These are phyloP conservation scores for Drosophila mayri DNA, from an alignment of 1,140 invertebrate genomes.

Conservation along the genomic window DNA sequence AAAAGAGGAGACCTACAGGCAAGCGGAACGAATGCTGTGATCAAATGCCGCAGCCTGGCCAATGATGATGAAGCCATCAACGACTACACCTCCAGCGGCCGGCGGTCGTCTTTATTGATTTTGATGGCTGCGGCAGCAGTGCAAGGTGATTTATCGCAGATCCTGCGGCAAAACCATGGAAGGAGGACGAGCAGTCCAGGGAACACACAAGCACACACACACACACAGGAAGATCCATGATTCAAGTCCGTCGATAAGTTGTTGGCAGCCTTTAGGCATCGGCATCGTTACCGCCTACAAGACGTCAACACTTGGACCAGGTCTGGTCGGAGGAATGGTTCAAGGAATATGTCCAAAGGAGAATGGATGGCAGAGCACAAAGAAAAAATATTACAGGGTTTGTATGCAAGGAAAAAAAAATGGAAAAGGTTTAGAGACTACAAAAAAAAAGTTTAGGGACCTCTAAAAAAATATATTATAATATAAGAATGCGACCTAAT, in stretches of 20 bases:
- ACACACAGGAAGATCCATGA: slow-evolving; percentile 29
- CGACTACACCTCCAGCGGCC: slow-evolving; percentile 55
- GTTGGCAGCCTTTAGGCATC: slow-evolving; percentile 56
- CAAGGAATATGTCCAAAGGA: slow-evolving; percentile 11
- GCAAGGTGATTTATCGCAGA: slow-evolving; percentile 81
- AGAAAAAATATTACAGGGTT: neutral
- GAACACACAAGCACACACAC: slow-evolving; percentile 27
- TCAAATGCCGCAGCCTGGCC: slow-evolving; percentile 60
- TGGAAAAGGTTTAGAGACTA: no score
- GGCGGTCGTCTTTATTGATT: slow-evolving; percentile 70
- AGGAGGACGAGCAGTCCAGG: slow-evolving; percentile 15
- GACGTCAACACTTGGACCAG: slow-evolving; percentile 69
- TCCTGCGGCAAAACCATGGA: slow-evolving; percentile 68
- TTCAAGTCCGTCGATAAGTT: slow-evolving; percentile 76
- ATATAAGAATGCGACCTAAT: no score
- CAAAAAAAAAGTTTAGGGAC: no score
- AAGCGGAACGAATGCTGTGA: slow-evolving; percentile 73
- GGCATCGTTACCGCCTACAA: slow-evolving; percentile 67
- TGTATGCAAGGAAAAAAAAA: neutral
- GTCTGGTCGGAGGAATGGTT: slow-evolving; percentile 6
- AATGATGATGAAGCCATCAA: slow-evolving; percentile 76
- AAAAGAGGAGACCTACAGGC: slow-evolving; percentile 57
- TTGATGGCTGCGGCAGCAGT: slow-evolving; percentile 56
- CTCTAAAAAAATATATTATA: no score
- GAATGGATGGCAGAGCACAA: slow-evolving; percentile 1